Evolutionary conservation across 37 sponge, comb jelly and placozoan species (phyloP), one percentile per base, ranked within the genome.

Genomic region (Spongia lamella): DNA sequence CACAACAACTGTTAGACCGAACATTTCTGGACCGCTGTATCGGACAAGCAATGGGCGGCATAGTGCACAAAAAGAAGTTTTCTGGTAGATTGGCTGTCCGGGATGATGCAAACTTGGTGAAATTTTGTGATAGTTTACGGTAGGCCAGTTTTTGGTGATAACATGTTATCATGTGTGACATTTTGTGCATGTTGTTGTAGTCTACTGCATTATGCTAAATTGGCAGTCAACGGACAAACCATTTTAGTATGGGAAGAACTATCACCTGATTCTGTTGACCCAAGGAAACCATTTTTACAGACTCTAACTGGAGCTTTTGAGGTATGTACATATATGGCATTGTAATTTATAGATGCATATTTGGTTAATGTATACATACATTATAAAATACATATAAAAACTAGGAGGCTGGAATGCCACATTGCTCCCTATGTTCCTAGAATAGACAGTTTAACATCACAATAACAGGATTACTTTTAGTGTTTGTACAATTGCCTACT

Each of bases 21-120:
- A 75, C 37, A 29, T 88, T 88, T 69, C 76, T 83, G 15, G 84
- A 73, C 19, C 31, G 62, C 26, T 78, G 80, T 38, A 14, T 83
- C 22, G 89, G 89, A 0, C 89, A 88, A 70, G 68, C 84, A 3
- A 37, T 83, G 34, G 79, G 83, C 11, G 69, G 56, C 0, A 38
- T 88, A 19, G 63, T 72, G 21, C 75, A 80, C 39, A 73, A 53
- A 52, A 79, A 79, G 60, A 77, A 69, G 58, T 25, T 57, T 30
- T 31, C 47, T n/a, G 79, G 79, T 0, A 24, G n/a, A 20, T 53
- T 79, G 68, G 77, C 66, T 16, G 37, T 88, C 26, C 54, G 60
- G 35, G 83, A 78, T 27, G 89, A 83, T 34, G 68, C 76, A 17
- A 43, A 55, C 21, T 29, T 79, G n/a, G 43, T 34, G 53, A 79